Evolutionary conservation across 2,797 vertebrate genomes (phyloP).

Genomic region (Emydoidea blandingii): DNA sequence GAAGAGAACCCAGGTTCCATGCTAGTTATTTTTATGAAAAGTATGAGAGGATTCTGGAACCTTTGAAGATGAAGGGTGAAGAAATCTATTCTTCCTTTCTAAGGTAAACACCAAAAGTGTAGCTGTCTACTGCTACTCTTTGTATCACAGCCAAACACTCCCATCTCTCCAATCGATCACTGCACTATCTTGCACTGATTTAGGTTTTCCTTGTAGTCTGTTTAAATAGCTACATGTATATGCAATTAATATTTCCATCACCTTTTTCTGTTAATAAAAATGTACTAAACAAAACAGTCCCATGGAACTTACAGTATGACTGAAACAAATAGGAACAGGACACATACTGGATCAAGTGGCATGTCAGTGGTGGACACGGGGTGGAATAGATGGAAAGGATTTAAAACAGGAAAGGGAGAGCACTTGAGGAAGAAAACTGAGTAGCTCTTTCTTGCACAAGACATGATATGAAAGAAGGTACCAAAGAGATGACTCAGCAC

Average conservation of each 20-base stretch:
- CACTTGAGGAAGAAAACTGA: neutral
- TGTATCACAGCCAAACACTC: neutral
- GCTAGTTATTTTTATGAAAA: neutral
- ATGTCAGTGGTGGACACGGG: neutral
- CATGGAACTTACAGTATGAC: neutral
- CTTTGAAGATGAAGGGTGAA: neutral
- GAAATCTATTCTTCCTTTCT: neutral
- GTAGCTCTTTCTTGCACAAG: rapidly evolving
- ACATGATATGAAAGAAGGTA: neutral
- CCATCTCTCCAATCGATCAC: neutral
- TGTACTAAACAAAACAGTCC: neutral
- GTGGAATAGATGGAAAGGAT: neutral
- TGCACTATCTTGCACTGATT: neutral
- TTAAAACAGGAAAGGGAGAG: neutral
- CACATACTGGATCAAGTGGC: neutral
- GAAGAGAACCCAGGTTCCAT: neutral
- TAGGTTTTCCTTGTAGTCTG: neutral
- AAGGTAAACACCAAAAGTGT: neutral
- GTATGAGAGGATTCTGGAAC: neutral
- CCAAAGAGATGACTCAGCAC: neutral
- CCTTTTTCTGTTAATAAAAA: neutral
- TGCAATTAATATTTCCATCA: neutral
- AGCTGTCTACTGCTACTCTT: neutral
- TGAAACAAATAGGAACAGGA: neutral
- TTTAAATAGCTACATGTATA: neutral